These are phyloP conservation scores for Abscondita cerata DNA, from an alignment of 2,888 invertebrate species.

Conservation along the genomic window DNA sequence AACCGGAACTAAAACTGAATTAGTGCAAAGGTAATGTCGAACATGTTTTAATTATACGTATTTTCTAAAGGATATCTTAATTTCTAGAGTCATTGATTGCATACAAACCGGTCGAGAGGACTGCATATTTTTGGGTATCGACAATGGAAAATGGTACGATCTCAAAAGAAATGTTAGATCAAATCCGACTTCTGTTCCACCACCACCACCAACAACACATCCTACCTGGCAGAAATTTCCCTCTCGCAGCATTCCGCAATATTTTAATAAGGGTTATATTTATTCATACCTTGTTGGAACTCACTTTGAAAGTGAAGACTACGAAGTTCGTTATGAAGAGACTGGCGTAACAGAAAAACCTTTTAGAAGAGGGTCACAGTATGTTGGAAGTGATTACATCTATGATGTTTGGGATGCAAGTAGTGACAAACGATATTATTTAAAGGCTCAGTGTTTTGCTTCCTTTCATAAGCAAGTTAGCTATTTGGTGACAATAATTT, in stretches of 20 bases:
- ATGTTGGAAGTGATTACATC: neutral
- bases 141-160: conserved; percentile 3
- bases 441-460: conserved; percentile 9
- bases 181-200: neutral
- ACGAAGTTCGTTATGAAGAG: neutral
- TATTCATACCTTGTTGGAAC: neutral
- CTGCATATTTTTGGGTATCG: neutral
- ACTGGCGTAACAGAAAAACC: neutral
- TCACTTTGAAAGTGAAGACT: neutral
- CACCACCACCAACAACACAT: too few relatives aligned
- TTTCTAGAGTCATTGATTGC: neutral
- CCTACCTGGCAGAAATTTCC: conserved; percentile 1
- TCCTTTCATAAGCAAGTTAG: neutral
- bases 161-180: neutral
- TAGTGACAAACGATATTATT: neutral
- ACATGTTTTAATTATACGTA: too few relatives aligned
- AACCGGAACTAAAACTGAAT: neutral
- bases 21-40: neutral
- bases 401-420: neutral
- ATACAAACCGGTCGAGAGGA: neutral
- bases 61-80: too few relatives aligned
- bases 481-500: neutral
- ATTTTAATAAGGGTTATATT: neutral
- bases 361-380: neutral
- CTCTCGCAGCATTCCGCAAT: neutral